phyloP scores from a whole-genome alignment of 1,140 invertebrate species.

The Phymastichus coffea region DNA sequence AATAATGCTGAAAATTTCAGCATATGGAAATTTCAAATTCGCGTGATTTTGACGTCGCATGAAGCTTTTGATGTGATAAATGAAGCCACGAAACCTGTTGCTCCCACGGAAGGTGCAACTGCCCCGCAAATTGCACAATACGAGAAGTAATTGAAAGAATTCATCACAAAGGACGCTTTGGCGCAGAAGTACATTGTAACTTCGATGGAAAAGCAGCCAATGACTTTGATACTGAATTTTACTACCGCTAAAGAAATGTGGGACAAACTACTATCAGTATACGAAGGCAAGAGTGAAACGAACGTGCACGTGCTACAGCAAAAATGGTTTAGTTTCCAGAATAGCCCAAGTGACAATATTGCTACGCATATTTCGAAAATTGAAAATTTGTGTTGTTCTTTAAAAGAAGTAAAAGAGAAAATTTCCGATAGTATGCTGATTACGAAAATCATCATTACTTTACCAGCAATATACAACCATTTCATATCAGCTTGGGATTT shows the following conservation, averaged over 20 bases:
- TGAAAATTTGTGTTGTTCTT: slow-evolving; percentile 30
- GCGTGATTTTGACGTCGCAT: slow-evolving; percentile 21
- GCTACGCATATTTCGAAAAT: slow-evolving; percentile 32
- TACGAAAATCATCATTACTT: slow-evolving; percentile 41
- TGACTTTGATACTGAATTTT: slow-evolving; percentile 42
- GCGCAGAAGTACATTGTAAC: slow-evolving; percentile 36
- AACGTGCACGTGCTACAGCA: slow-evolving; percentile 44
- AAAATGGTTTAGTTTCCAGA: slow-evolving; percentile 36
- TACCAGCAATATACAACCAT: slow-evolving; percentile 36
- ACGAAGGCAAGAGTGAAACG: slow-evolving; percentile 45
- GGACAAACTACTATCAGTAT: slow-evolving; percentile 38
- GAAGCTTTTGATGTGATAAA: slow-evolving; percentile 21
- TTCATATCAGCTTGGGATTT: slow-evolving; percentile 38
- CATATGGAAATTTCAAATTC: slow-evolving; percentile 33
- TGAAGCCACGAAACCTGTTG: slow-evolving; percentile 2
- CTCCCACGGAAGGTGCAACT: background rate
- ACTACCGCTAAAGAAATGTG: slow-evolving; percentile 44
- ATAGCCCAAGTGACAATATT: slow-evolving; percentile 27
- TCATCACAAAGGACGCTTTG: slow-evolving; percentile 28
- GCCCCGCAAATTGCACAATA: background rate
- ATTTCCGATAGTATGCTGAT: slow-evolving; percentile 36
- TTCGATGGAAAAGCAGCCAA: slow-evolving; percentile 33
- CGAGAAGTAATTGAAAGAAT: slow-evolving; percentile 16
- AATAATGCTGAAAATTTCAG: slow-evolving; percentile 25
- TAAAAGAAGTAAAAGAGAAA: slow-evolving; percentile 32